Conservation (phyloP, 2,113 vertebrate genomes). For the Alosa alosa region DNA sequence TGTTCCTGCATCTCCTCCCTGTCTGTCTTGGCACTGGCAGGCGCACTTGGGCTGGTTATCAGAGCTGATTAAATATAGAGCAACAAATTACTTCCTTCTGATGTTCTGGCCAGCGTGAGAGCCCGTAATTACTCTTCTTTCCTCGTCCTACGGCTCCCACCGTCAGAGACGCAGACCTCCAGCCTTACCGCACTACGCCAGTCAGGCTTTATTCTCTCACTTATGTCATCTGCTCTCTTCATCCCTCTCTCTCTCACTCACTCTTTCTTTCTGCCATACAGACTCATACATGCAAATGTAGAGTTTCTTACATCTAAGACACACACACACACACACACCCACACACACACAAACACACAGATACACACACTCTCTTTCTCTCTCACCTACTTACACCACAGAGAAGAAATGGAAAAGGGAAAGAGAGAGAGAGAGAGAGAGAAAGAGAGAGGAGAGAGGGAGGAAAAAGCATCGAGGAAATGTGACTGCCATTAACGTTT, state of each 20-base stretch:
- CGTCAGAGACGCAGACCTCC: constrained; percentile 27
- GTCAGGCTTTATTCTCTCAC: constrained; percentile 23
- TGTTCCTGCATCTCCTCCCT: constrained; percentile 46
- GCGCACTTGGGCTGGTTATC: constrained; percentile 65
- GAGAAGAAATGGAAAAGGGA: no score
- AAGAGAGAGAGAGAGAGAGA: neutral
- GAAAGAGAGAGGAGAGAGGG: neutral
- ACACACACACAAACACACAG: constrained; percentile 23
- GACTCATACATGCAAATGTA: constrained; percentile 24
- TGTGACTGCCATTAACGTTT: neutral
- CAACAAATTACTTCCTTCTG: constrained; percentile 72
- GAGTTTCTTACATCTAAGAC: neutral
- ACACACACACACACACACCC: constrained; percentile 9
- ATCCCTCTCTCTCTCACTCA: constrained; percentile 48
- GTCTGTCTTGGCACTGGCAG: constrained; percentile 58
- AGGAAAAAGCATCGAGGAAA: neutral
- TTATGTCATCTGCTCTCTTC: neutral
- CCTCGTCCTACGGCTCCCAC: constrained; percentile 53
- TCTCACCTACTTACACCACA: neutral
- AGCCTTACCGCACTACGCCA: constrained; percentile 27
- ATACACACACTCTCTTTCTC: constrained; percentile 1
- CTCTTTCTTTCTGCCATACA: constrained; percentile 30
- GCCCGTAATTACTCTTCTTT: constrained; percentile 64
- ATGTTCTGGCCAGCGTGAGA: constrained; percentile 66
- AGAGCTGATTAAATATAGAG: constrained; percentile 69